A percentile compares a stretch with the other conserved stretches of the same genome.
Conservation (phyloP, 2,113 vertebrate species). For the Acanthisitta chloris region DNA sequence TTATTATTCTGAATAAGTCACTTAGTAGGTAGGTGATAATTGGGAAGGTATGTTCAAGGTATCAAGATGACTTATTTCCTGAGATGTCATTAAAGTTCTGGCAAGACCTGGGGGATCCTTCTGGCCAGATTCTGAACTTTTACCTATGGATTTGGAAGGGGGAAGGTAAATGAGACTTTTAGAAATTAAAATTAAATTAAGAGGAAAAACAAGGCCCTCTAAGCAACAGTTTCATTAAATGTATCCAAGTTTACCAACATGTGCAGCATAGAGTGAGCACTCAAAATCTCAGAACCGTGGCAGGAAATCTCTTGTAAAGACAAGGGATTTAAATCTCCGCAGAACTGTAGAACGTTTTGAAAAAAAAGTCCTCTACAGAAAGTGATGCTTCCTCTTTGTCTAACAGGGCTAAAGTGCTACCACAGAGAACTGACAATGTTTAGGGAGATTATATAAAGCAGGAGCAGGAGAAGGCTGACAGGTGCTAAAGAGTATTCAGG, state of each 20-base stretch:
- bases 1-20: not conserved
- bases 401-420: not conserved
- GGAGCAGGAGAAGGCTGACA: not conserved
- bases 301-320: not conserved
- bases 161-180: not conserved
- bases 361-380: not conserved
- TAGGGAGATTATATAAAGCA: not conserved
- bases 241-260: not conserved
- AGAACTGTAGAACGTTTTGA: not conserved
- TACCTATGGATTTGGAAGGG: not conserved
- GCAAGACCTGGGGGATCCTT: not conserved
- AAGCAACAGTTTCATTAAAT: not conserved
- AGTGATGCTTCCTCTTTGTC: not conserved
- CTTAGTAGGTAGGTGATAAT: not conserved
- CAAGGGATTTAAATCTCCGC: not conserved
- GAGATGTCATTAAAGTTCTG: not conserved
- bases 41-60: not conserved
- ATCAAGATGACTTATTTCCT: not conserved
- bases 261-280: not conserved
- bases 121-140: not conserved
- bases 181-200: not conserved
- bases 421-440: not conserved
- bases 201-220: not conserved
- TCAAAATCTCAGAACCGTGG: not conserved
- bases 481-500: constrained; percentile 36